A percentile compares a stretch with the other conserved stretches of the same genome.
These are phyloP conservation scores for Lucilia cuprina DNA, from an alignment of 1,140 invertebrate genomes.

Conservation along the genomic window DNA sequence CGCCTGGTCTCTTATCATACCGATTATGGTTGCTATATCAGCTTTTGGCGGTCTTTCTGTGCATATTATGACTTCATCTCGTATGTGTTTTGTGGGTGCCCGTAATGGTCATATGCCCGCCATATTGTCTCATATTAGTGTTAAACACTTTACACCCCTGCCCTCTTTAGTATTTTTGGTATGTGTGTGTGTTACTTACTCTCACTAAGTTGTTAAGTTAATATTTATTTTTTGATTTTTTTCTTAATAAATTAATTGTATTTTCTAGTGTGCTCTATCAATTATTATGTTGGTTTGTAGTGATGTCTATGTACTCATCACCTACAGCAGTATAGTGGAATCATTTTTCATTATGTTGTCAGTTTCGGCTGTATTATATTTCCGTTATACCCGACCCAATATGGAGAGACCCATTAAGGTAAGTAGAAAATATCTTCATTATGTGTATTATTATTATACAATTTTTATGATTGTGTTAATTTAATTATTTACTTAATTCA, in stretches of 20 bases:
- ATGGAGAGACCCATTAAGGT: constrained; percentile 89
- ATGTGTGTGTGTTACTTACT: constrained; percentile 43
- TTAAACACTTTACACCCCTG: constrained; percentile 81
- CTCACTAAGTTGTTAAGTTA: constrained; percentile 24
- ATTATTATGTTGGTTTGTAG: constrained; percentile 84
- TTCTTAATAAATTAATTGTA: constrained; percentile 35
- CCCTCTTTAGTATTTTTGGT: constrained; percentile 88
- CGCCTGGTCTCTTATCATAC: constrained; percentile 79
- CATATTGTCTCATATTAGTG: constrained; percentile 84
- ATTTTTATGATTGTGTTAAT: not conserved
- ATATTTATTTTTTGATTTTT: not conserved
- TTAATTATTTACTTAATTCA: constrained; percentile 6
- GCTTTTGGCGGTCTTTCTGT: constrained; percentile 87
- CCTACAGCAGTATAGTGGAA: constrained; percentile 94
- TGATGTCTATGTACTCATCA: constrained; percentile 89
- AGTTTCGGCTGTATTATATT: constrained; percentile 85
- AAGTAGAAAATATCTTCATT: constrained; percentile 44
- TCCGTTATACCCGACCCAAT: constrained; percentile 82
- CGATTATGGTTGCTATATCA: constrained; percentile 83
- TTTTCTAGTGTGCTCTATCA: constrained; percentile 78
- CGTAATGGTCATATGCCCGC: constrained; percentile 88
- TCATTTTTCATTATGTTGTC: constrained; percentile 89
- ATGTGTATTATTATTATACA: not conserved
- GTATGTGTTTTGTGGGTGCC: constrained; percentile 91
- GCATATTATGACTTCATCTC: constrained; percentile 87